Evolutionary conservation across 2,113 vertebrate genomes (phyloP).

Genomic region (Hymenochirus boettgeri): DNA sequence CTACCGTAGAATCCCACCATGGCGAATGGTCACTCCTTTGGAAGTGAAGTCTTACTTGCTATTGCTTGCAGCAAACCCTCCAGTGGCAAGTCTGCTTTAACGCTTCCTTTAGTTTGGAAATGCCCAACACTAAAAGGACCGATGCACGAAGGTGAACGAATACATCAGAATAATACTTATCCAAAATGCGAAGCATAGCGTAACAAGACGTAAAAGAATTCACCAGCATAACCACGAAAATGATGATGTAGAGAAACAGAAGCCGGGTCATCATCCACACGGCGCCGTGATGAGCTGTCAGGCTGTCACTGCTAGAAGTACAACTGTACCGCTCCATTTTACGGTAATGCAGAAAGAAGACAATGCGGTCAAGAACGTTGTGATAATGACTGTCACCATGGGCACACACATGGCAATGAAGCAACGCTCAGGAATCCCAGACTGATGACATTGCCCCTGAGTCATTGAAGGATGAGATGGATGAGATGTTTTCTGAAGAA

Average conservation of each 20-base stretch:
- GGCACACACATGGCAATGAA: neutral
- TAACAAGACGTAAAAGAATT: neutral
- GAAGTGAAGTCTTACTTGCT: too few species aligned
- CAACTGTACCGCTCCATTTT: neutral
- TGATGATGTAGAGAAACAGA: neutral
- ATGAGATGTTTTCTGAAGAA: too few species aligned
- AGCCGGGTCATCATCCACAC: neutral
- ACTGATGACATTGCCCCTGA: too few species aligned
- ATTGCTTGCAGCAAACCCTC: too few species aligned
- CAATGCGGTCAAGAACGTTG: neutral
- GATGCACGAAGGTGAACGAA: constrained; percentile 1
- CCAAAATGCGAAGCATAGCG: neutral
- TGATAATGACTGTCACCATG: neutral
- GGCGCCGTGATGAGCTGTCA: constrained; percentile 1
- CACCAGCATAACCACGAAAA: neutral
- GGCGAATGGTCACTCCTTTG: too few species aligned
- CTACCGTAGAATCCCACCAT: too few species aligned
- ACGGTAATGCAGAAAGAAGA: neutral
- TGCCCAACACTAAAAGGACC: neutral
- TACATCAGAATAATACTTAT: neutral
- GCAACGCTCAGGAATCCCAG: too few species aligned
- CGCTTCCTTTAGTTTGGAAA: neutral
- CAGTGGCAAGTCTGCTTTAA: too few species aligned
- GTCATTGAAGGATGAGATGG: too few species aligned
- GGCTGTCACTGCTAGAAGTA: neutral